These are phyloP conservation scores for Entomobrya multifasciata DNA, from an alignment of 2,888 invertebrate genomes.

Conservation along the genomic window DNA sequence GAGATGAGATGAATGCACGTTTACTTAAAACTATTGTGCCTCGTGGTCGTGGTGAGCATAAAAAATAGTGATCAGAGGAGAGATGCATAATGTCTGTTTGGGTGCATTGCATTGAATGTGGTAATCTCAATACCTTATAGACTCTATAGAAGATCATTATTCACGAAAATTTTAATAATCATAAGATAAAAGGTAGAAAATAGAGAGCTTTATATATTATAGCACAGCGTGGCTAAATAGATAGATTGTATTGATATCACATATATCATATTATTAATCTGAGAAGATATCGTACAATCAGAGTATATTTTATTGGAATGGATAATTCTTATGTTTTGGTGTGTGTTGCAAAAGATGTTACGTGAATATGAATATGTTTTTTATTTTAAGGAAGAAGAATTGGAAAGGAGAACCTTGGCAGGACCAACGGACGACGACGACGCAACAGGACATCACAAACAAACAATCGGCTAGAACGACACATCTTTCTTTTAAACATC, in stretches of 20 bases:
- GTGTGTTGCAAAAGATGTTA: conserved; percentile 44
- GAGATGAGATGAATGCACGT: background rate
- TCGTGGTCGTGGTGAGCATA: background rate
- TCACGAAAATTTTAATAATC: background rate
- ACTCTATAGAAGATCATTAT: conserved; percentile 30
- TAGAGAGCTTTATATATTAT: background rate
- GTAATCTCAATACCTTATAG: conserved; percentile 12
- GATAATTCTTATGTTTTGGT: conserved; percentile 9
- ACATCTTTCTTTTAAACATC: conserved; percentile 16
- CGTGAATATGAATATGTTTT: conserved; percentile 58
- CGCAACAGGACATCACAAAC: conserved; percentile 63
- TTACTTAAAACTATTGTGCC: background rate
- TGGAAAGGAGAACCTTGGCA: conserved; percentile 75
- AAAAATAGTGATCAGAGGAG: too few species aligned
- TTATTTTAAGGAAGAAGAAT: conserved; percentile 74
- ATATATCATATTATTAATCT: background rate
- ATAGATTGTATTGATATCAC: background rate
- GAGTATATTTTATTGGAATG: background rate
- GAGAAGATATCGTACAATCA: background rate
- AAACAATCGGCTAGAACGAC: conserved; percentile 46
- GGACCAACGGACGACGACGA: conserved; percentile 57
- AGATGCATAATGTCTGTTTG: background rate
- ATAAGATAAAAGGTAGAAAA: conserved; percentile 11
- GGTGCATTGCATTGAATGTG: conserved; percentile 22
- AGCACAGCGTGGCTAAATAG: too few species aligned